Conservation (phyloP, 2,113 vertebrate genomes). For the Passer domesticus region DNA sequence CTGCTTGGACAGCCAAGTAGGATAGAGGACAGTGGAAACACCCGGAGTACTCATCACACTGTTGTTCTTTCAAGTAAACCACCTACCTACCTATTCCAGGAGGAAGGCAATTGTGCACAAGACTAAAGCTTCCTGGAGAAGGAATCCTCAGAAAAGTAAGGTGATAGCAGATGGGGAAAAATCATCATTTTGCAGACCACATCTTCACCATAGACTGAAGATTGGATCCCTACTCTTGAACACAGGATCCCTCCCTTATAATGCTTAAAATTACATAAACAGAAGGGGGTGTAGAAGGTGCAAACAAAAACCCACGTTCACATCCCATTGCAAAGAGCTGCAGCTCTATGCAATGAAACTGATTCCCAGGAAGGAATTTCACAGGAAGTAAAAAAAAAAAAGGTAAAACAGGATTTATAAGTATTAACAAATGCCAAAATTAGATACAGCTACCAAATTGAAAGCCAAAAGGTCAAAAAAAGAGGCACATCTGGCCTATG, state of each 20-base stretch:
- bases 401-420: not conserved
- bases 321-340: not conserved
- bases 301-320: not conserved
- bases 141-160: not conserved
- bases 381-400: not conserved
- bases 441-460: not conserved
- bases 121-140: not conserved
- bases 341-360: not conserved
- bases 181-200: not conserved
- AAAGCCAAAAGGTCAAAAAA: slow-evolving; percentile 43
- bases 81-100: not conserved
- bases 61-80: not conserved
- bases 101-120: not conserved
- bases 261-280: not conserved
- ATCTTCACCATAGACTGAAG: not conserved
- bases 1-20: not conserved
- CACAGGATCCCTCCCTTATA: not conserved
- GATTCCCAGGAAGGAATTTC: not conserved
- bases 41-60: not conserved
- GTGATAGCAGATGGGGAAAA: not conserved
- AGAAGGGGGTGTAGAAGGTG: not conserved
- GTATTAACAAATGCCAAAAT: slow-evolving; percentile 6
- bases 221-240: not conserved
- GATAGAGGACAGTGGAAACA: not conserved
- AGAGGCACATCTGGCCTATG: slow-evolving; percentile 51